phyloP scores from a whole-genome alignment of 2,113 vertebrate species.

The Pardalotus punctatus region DNA sequence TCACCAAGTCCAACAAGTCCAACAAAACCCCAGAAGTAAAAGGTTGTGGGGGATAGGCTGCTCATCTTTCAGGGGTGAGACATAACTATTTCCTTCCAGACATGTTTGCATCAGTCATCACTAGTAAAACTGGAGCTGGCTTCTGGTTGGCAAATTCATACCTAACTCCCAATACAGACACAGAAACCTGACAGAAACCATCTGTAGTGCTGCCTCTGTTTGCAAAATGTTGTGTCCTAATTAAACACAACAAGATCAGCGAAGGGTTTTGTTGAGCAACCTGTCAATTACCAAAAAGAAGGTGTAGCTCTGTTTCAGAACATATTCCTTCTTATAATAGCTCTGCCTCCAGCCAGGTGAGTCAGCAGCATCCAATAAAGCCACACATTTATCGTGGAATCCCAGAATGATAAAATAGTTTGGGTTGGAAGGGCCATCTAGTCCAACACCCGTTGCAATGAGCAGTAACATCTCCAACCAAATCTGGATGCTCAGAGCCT shows the following conservation, averaged over 20 bases:
- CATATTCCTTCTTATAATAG: neutral
- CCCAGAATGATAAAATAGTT: neutral
- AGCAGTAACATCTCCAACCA: neutral
- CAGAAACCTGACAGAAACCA: neutral
- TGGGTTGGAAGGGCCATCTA: neutral
- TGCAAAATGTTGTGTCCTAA: neutral
- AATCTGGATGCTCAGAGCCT: neutral
- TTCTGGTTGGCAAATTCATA: neutral
- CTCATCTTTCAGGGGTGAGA: neutral
- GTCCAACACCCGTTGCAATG: fast-evolving
- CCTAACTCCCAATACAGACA: neutral
- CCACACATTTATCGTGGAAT: fast-evolving
- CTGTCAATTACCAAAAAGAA: neutral
- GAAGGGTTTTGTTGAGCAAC: neutral
- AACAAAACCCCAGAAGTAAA: neutral
- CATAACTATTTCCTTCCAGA: neutral
- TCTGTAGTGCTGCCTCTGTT: neutral
- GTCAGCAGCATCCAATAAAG: neutral
- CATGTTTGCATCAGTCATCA: neutral
- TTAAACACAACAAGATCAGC: neutral
- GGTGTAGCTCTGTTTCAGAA: neutral
- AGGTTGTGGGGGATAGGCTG: neutral
- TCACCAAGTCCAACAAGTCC: neutral
- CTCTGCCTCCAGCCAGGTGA: neutral
- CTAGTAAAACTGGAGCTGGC: neutral